A percentile compares a stretch with the other conserved stretches of the same genome.
These are phyloP conservation scores for Paguma larvata DNA, from an alignment of 2,797 vertebrate genomes.

Conservation along the genomic window DNA sequence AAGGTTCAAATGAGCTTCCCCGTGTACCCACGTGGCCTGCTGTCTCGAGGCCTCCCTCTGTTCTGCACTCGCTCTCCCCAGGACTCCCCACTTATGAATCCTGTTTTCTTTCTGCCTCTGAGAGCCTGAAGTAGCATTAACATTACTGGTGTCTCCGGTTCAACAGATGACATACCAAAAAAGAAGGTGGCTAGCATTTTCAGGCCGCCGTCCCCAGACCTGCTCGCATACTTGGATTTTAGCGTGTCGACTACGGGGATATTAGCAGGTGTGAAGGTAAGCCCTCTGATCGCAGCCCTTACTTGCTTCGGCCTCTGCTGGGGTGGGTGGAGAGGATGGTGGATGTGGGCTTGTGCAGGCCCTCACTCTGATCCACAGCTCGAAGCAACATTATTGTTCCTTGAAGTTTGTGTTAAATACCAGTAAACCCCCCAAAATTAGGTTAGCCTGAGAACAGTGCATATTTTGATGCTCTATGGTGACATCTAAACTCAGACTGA, in stretches of 20 bases:
- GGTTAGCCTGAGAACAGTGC: neutral
- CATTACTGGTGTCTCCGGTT: neutral
- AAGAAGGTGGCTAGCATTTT: slow-evolving; percentile 94
- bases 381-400: neutral
- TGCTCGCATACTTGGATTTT: slow-evolving; percentile 98
- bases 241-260: slow-evolving; percentile 98
- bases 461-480: neutral
- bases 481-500: neutral
- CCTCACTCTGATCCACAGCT: neutral
- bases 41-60: neutral
- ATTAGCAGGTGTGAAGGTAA: slow-evolving; percentile 97
- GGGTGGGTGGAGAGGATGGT: neutral
- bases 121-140: too few relatives aligned
- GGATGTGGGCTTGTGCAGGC: neutral
- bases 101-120: neutral
- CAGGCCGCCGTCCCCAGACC: slow-evolving; percentile 95
- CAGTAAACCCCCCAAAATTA: neutral
- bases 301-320: neutral
- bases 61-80: neutral
- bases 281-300: neutral
- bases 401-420: neutral
- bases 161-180: slow-evolving; percentile 96
- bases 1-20: too few relatives aligned
- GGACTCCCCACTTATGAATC: neutral
- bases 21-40: neutral